Percentiles rank a stretch among this genome's conserved stretches.
phyloP scores from a whole-genome alignment of 1,140 invertebrate species.

The Lepidurus arcticus region DNA sequence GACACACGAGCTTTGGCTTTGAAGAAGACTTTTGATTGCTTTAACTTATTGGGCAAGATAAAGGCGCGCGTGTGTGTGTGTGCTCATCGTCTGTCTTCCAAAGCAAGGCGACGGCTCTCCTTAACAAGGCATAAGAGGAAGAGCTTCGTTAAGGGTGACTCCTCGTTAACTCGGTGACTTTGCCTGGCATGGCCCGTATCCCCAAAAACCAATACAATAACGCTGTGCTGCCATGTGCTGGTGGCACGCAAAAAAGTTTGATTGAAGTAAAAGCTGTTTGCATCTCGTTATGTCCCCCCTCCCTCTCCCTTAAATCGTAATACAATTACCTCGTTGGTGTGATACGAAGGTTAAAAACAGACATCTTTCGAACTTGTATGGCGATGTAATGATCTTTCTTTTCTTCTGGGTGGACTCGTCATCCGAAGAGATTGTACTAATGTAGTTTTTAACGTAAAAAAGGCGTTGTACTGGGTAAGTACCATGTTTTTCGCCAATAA shows the following conservation, averaged over 20 bases:
- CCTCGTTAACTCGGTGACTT: slow-evolving; percentile 16
- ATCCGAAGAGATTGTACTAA: too few species aligned
- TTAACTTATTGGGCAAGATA: not conserved
- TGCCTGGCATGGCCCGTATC: not conserved
- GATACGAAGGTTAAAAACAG: too few species aligned
- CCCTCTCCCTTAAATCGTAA: not conserved
- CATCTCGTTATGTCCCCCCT: not conserved
- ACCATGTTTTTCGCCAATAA: too few species aligned
- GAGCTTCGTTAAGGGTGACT: slow-evolving; percentile 21
- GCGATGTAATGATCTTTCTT: too few species aligned
- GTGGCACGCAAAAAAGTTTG: not conserved
- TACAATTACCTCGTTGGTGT: too few species aligned
- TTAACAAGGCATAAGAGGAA: slow-evolving; percentile 19
- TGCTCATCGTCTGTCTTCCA: not conserved
- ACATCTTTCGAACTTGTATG: too few species aligned
- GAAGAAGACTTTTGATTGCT: not conserved
- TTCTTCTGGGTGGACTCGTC: too few species aligned
- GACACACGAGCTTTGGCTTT: not conserved
- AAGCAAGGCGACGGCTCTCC: not conserved
- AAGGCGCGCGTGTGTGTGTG: slow-evolving; percentile 13
- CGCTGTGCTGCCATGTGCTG: not conserved
- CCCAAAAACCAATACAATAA: not conserved
- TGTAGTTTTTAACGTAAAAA: too few species aligned
- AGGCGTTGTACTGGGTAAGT: too few species aligned
- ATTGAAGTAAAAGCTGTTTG: not conserved